These are phyloP conservation scores for Pangasius krempfi DNA, from an alignment of 2,797 vertebrate genomes.

Conservation along the genomic window DNA sequence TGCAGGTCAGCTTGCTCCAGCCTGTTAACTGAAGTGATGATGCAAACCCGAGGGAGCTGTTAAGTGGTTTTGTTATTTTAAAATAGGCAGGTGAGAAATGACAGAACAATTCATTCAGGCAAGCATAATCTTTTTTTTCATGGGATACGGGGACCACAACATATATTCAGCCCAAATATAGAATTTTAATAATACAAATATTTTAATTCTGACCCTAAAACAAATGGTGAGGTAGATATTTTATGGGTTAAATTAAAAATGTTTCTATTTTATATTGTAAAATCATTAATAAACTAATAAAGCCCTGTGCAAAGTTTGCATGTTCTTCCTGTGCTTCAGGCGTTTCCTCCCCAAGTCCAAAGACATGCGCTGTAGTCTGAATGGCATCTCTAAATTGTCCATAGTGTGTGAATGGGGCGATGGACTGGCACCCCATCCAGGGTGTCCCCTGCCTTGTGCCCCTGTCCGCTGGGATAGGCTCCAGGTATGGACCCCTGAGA, in stretches of 20 bases:
- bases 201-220: not conserved
- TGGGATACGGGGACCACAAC: no score
- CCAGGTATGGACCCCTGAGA: no score
- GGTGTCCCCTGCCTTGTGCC: no score
- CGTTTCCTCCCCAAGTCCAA: no score
- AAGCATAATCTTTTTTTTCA: not conserved
- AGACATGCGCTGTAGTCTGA: no score
- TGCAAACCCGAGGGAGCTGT: not conserved
- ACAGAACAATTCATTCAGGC: not conserved
- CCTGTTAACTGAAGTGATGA: not conserved
- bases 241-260: not conserved
- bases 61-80: not conserved
- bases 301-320: no score
- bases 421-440: no score
- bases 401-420: no score
- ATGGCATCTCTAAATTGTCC: no score
- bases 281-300: not conserved
- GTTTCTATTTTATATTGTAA: not conserved
- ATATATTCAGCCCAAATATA: not conserved
- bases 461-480: no score
- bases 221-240: not conserved
- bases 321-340: no score
- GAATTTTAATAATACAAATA: not conserved
- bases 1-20: not conserved
- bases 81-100: not conserved